A percentile compares a stretch with the other conserved stretches of the same genome.
phyloP scores from a whole-genome alignment of 92 coral and sea anemone genomes.

The Desmophyllum pertusum region DNA sequence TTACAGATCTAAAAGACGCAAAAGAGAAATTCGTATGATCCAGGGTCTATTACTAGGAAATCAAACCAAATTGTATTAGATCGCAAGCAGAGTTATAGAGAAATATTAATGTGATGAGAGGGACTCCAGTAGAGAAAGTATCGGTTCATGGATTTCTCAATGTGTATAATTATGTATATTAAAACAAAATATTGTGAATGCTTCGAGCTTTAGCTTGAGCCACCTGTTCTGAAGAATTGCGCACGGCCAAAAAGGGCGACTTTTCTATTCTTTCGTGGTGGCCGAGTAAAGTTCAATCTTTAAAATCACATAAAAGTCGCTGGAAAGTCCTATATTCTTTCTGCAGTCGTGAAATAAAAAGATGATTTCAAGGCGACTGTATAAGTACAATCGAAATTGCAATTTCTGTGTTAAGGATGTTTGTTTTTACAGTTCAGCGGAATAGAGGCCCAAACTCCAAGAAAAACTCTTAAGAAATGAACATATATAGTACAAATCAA shows the following conservation, averaged over 20 bases:
- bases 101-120: neutral
- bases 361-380: too few relatives aligned
- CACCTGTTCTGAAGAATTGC: neutral
- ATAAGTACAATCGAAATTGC: neutral
- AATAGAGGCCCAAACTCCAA: neutral
- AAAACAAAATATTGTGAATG: neutral
- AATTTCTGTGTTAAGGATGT: neutral
- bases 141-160: neutral
- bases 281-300: neutral
- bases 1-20: neutral
- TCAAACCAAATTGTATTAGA: neutral
- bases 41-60: neutral
- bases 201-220: neutral
- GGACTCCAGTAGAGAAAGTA: neutral
- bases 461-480: neutral
- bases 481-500: neutral
- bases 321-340: neutral
- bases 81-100: neutral
- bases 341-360: neutral
- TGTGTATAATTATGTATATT: conserved; percentile 3
- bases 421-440: neutral
- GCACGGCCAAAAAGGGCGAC: neutral
- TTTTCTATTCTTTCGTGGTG: neutral
- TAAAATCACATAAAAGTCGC: neutral
- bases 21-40: neutral